phyloP scores from a whole-genome alignment of 1,140 invertebrate species.

The Drosophila kurseongensis region DNA sequence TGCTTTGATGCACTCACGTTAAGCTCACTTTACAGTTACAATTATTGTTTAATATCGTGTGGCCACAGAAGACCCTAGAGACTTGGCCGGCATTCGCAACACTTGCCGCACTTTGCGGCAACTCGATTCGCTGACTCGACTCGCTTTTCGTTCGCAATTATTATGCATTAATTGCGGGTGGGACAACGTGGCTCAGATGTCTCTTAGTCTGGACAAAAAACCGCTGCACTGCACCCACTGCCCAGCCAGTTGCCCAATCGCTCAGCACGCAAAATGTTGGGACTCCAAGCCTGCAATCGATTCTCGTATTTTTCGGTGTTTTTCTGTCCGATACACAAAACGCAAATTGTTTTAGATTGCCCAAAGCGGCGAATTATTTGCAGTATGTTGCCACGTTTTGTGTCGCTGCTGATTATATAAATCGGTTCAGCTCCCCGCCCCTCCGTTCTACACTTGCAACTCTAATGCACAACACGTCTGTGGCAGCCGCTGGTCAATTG shows the following conservation, averaged over 20 bases:
- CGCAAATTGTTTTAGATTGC: slow-evolving; percentile 78
- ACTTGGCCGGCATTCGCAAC: slow-evolving; percentile 68
- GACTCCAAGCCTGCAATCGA: neutral
- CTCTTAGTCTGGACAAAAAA: slow-evolving; percentile 22
- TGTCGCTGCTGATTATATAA: slow-evolving; percentile 80
- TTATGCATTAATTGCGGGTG: slow-evolving; percentile 82
- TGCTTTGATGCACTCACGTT: slow-evolving; percentile 83
- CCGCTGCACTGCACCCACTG: slow-evolving; percentile 23
- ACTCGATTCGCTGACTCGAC: slow-evolving; percentile 37
- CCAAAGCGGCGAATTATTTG: slow-evolving; percentile 61
- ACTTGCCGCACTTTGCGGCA: slow-evolving; percentile 73
- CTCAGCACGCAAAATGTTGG: slow-evolving; percentile 22
- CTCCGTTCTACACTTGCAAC: neutral
- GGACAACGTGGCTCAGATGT: slow-evolving; percentile 49
- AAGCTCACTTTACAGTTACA: slow-evolving; percentile 83
- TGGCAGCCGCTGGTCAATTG: slow-evolving; percentile 67
- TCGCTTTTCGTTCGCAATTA: slow-evolving; percentile 73
- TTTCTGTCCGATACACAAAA: slow-evolving; percentile 48
- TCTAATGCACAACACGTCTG: slow-evolving; percentile 58
- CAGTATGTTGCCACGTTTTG: slow-evolving; percentile 78
- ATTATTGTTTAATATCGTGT: slow-evolving; percentile 83
- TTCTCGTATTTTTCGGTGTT: slow-evolving; percentile 13
- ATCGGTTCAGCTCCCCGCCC: slow-evolving; percentile 36
- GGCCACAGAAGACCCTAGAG: slow-evolving; percentile 57
- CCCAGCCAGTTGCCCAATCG: slow-evolving; percentile 37